phyloP scores from a whole-genome alignment of 2,888 invertebrate genomes.

The Diplolepis rosae region DNA sequence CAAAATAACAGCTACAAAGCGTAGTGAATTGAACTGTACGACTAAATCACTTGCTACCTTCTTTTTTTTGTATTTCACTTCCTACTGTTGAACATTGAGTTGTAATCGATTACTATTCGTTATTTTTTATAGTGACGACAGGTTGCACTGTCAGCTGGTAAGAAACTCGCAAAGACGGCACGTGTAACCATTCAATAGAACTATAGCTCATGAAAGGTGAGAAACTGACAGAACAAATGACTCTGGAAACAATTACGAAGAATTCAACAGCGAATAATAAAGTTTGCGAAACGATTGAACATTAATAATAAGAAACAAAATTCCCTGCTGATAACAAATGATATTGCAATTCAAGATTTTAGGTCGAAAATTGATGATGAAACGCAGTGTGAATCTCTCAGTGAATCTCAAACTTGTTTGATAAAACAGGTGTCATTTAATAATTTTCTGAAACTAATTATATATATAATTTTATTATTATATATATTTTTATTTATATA shows the following conservation, averaged over 20 bases:
- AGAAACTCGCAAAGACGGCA: neutral
- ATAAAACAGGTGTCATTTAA: no score
- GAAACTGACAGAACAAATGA: conserved; percentile 13
- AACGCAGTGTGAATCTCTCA: no score
- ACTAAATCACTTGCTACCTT: conserved; percentile 46
- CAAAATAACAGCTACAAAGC: conserved; percentile 64
- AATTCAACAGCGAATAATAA: neutral
- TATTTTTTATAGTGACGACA: conserved; percentile 17
- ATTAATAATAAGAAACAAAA: no score
- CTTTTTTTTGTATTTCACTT: conserved; percentile 35
- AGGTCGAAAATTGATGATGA: no score
- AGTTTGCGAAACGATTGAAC: no score
- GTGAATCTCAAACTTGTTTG: no score
- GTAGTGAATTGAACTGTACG: conserved; percentile 44
- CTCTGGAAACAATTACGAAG: neutral
- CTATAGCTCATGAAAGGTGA: neutral
- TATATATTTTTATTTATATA: no score
- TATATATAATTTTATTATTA: no score
- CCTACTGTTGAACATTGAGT: neutral
- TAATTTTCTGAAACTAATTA: no score
- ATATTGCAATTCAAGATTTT: no score
- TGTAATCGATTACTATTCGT: conserved; percentile 1
- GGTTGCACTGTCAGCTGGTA: conserved; percentile 24
- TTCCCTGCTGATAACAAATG: no score
- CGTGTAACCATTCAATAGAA: neutral